Evolutionary conservation across 2,888 invertebrate species (phyloP).

Genomic region (Idaea aversata): DNA sequence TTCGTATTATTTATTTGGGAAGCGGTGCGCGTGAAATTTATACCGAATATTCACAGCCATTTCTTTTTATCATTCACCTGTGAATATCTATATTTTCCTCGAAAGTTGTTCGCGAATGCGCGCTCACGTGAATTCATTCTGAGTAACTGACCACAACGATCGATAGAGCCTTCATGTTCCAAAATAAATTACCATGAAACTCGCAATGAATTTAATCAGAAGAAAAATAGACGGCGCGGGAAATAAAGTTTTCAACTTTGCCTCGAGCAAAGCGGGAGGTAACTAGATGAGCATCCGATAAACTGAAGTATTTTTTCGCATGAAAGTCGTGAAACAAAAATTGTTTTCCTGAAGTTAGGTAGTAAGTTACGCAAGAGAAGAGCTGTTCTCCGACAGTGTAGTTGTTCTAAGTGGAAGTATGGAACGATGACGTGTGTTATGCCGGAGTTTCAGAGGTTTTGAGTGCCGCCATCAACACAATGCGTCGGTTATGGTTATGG

Average conservation of each 20-base stretch:
- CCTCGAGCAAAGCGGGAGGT: constrained; percentile 29
- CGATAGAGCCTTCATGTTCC: constrained; percentile 21
- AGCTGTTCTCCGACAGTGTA: constrained; percentile 28
- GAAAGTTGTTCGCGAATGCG: constrained; percentile 11
- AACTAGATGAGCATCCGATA: constrained; percentile 35
- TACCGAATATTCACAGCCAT: neutral
- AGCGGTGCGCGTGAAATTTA: constrained; percentile 11
- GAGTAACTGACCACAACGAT: constrained; percentile 23
- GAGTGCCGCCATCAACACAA: neutral
- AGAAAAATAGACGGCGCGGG: constrained; percentile 33
- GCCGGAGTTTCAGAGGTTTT: neutral
- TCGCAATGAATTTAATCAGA: constrained; percentile 35
- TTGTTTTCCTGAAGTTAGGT: constrained; percentile 31
- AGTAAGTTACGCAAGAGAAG: constrained; percentile 30
- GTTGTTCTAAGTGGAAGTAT: neutral
- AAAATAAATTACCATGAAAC: constrained; percentile 29
- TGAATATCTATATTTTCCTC: constrained; percentile 8
- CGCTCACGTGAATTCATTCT: constrained; percentile 24
- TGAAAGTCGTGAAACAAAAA: constrained; percentile 33
- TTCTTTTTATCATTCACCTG: constrained; percentile 4
- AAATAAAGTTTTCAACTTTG: constrained; percentile 33
- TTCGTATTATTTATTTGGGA: constrained; percentile 19
- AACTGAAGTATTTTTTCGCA: constrained; percentile 35
- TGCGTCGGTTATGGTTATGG: neutral
- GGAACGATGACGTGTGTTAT: neutral